These are phyloP conservation scores for Flexamia atlantica DNA, from an alignment of 2,888 invertebrate genomes.

Conservation along the genomic window DNA sequence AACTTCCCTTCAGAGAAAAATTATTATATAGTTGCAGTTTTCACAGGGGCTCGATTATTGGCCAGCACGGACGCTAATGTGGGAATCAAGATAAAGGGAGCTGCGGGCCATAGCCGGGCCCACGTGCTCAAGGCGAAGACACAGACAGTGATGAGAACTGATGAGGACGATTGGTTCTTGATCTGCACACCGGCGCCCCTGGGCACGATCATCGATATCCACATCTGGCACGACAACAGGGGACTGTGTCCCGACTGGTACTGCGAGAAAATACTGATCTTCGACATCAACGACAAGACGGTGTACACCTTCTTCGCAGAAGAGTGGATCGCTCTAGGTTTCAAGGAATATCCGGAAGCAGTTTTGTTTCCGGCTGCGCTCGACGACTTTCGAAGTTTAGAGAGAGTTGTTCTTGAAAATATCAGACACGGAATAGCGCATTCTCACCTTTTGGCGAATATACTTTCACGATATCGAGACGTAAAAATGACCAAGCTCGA, in stretches of 20 bases:
- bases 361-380: background rate
- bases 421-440: background rate
- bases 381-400: too few species aligned
- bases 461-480: background rate
- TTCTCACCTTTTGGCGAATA: background rate
- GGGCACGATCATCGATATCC: too few species aligned
- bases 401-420: background rate
- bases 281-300: background rate
- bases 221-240: too few species aligned
- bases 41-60: background rate
- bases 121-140: background rate
- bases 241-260: background rate
- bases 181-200: too few species aligned
- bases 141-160: background rate
- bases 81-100: too few species aligned
- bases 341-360: background rate
- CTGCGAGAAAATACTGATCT: background rate
- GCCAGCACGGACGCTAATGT: too few species aligned
- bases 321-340: too few species aligned
- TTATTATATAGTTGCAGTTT: background rate
- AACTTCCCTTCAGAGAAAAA: background rate
- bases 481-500: slow-evolving; percentile 11
- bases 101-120: background rate
- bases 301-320: background rate
- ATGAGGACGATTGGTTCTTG: too few species aligned